Base-by-base conservation (phyloP, 2,797 vertebrate genomes). In the Clarias laeviceps region DNA sequence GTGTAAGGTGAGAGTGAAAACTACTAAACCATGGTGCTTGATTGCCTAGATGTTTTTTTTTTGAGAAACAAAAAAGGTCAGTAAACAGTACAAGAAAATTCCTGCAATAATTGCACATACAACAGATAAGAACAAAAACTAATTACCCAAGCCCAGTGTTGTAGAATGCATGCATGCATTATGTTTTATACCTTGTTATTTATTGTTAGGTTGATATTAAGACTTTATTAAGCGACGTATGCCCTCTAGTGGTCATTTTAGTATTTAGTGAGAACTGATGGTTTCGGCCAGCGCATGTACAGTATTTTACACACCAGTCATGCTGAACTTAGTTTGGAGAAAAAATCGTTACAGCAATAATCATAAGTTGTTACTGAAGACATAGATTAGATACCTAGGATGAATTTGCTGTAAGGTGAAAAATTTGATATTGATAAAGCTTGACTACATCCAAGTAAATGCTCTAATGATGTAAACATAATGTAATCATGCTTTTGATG, bases 231-330 rank as follows among this genome's bases (percentile, higher is more conserved):
- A 61, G 74, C 15, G 29, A 34, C 27, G 29, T 78, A 5, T 78
- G 74, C 74, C 54, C 27, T 32, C 74, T 78, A 78, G 74, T 78
- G 74, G 54, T 24, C 29, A 78, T 34, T 20, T 24, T 22, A 24
- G 56, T 73, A 61, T 69, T 34, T 24, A 6, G 8, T 61, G 54
- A 14, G 54, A 78, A 32, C 11, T 59, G 56, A 22, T 4, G 27
- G 32, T 61, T 78, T 59, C 4, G 0, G 56, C 29, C 18, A 14
- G 27, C 0, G 5, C 20, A 20, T 56, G 27, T 57, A 9, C 15
- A 24, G 56, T 24, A 20, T 32, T 27, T 32, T 40, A 29, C 15
- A 3, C n/a, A 17, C 1, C 54, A 59, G 3, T 20, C 18, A 59
- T 15, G 18, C 34, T 24, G 29, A 37, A 9, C 20, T 34, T 34